phyloP scores from a whole-genome alignment of 2,797 vertebrate genomes.

The Hippopotamyrus pictus region DNA sequence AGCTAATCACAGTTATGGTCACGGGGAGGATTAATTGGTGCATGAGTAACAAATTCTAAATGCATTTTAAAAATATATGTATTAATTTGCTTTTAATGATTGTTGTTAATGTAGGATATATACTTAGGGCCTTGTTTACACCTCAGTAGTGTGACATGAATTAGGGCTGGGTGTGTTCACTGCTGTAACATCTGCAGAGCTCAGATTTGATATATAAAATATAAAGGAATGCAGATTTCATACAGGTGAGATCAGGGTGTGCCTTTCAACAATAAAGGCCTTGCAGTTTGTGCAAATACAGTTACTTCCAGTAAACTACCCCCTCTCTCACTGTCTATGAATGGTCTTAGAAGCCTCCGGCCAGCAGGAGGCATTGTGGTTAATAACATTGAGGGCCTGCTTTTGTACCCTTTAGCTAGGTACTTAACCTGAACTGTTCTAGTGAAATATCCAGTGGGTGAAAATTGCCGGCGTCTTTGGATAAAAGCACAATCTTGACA shows the following conservation, averaged over 20 bases:
- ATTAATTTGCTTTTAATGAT: slow-evolving; percentile 1
- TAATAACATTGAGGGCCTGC: not conserved
- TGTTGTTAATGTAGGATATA: not conserved
- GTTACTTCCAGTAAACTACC: not conserved
- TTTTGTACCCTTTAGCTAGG: not conserved
- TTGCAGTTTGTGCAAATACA: not conserved
- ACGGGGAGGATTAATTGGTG: not conserved
- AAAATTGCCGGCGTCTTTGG: not conserved
- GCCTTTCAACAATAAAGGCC: not conserved
- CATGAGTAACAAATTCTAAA: not conserved
- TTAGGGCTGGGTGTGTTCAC: not conserved
- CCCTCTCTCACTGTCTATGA: not conserved
- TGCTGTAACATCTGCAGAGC: not conserved
- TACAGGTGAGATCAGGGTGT: not conserved
- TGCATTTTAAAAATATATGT: slow-evolving; percentile 17
- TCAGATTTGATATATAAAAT: not conserved
- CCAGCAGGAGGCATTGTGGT: not conserved
- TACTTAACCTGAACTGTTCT: not conserved
- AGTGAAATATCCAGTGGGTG: not conserved
- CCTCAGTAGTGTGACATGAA: not conserved
- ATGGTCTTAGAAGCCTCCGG: not conserved
- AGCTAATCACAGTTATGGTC: not conserved
- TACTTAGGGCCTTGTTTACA: not conserved
- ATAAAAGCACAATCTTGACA: not conserved
- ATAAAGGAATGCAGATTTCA: not conserved